Evolutionary conservation across 2,797 vertebrate genomes (phyloP).

Genomic region (Cetoscarus ocellatus): DNA sequence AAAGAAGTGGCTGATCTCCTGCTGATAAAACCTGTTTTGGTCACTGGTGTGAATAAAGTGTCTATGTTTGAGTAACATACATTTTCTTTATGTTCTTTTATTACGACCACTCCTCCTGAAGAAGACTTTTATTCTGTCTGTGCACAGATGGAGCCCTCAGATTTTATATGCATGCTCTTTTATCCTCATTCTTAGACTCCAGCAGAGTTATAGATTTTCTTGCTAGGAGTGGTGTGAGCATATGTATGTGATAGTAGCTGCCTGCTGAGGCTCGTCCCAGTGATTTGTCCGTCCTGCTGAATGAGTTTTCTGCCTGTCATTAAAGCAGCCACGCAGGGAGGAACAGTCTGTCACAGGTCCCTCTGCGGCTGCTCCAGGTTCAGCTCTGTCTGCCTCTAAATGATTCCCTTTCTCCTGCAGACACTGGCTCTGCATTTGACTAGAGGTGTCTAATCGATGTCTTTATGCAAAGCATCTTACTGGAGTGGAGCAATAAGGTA

Average conservation of each 20-base stretch:
- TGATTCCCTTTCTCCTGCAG: conserved; percentile 5
- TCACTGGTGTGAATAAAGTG: too few species aligned
- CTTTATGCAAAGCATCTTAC: conserved; percentile 30
- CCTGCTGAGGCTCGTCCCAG: conserved; percentile 34
- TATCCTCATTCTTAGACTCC: background rate
- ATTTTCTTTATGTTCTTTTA: too few species aligned
- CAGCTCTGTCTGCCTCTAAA: conserved; percentile 1
- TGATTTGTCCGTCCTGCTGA: conserved; percentile 54
- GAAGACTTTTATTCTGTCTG: too few species aligned
- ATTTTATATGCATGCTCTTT: conserved; percentile 11
- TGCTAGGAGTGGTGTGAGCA: conserved; percentile 2
- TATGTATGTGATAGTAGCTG: conserved; percentile 2
- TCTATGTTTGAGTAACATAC: too few species aligned
- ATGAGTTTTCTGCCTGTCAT: conserved; percentile 48
- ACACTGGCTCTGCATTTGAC: conserved; percentile 23
- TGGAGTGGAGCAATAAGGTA: conserved; percentile 14
- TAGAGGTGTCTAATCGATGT: conserved; percentile 39
- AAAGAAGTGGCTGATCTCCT: too few species aligned
- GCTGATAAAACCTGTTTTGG: too few species aligned
- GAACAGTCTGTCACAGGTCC: conserved; percentile 1
- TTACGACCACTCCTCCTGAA: too few species aligned
- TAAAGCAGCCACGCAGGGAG: conserved; percentile 48
- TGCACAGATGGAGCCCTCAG: conserved; percentile 1
- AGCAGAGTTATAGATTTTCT: conserved; percentile 17
- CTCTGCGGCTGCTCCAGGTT: conserved; percentile 11